Evolutionary conservation across 2,888 invertebrate species (phyloP), one percentile per base, ranked within the genome.

Genomic region (Apomyelois bistriatella): DNA sequence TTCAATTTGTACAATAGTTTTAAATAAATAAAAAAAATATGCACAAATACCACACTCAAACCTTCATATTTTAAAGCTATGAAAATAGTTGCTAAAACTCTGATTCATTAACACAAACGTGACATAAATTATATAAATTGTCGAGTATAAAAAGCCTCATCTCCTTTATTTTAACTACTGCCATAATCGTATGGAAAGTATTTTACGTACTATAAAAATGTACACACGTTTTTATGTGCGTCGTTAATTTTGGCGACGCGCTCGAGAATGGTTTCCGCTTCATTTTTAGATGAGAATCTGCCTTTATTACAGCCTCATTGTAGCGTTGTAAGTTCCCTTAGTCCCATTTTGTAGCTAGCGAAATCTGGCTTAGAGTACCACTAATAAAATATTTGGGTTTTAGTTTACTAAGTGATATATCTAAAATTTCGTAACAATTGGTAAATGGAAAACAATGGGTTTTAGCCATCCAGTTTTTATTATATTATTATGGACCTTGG

Each of bases 101-200:
- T 17, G 7, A 36, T 36, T n/a, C 36, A 15, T 10, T 36, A 50
- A 10, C 40, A 8, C 40, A 30, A 50, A 9, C n/a, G 48, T n/a
- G 22, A 3, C 6, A 36, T 48, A 48, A 36, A 48, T 50, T 50
- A 4, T 9, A 10, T 40, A 50, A 50, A 50, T 40, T 38, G 40
- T 50, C 49, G 40, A 40, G 40, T 28, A 50, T n/a, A 13, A 41
- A 49, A 30, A 9, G 49, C 28, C 37, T 40, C 40, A 40, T 40
- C 40, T 50, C 30, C 40, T 50, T 50, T 55, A 53, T 55, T 53
- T 55, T 53, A 55, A 48, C 17, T 30, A 40, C 40, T 12, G 52
- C 52, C 35, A 52, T 58, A 58, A 58, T 50, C 50, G 50, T 32
- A 43, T 43, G 43, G 10, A 30, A 41, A 41, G 30, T 48, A 48